phyloP scores from a whole-genome alignment of 2,888 invertebrate species.

The Chaetogeoica ovagalla region DNA sequence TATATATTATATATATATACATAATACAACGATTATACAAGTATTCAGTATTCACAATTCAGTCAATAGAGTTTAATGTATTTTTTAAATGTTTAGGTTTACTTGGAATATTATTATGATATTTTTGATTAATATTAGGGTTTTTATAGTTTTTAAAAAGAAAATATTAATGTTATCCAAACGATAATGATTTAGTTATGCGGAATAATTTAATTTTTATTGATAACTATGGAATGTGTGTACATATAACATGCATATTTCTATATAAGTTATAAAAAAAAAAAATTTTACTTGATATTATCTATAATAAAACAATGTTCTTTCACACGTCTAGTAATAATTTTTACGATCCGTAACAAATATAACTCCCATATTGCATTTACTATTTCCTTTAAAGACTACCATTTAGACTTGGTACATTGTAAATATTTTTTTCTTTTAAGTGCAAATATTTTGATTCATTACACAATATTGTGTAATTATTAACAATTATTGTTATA shows the following conservation, averaged over 20 bases:
- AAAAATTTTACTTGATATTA: too few species aligned
- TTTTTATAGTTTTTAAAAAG: background rate
- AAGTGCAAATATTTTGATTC: background rate
- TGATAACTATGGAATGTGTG: background rate
- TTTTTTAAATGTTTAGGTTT: slow-evolving; percentile 11
- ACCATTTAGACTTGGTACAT: background rate
- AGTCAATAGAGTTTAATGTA: slow-evolving; percentile 31
- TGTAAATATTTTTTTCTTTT: background rate
- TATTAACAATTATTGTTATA: too few species aligned
- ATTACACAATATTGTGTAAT: background rate
- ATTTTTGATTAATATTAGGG: slow-evolving; percentile 10
- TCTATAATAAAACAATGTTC: background rate
- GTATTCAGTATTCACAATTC: slow-evolving; percentile 43
- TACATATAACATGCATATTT: background rate
- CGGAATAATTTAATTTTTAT: slow-evolving; percentile 14
- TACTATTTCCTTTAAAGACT: slow-evolving; percentile 3
- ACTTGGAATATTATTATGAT: background rate
- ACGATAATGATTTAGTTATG: background rate
- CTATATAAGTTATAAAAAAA: too few species aligned
- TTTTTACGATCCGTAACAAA: background rate
- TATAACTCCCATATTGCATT: background rate
- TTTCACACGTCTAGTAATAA: background rate
- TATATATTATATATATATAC: too few species aligned
- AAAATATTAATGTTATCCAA: background rate
- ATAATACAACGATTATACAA: background rate